A percentile compares a stretch with the other conserved stretches of the same genome.
Evolutionary conservation across 2,888 invertebrate species (phyloP).

Genomic region (Drosophila austrosaltans): DNA sequence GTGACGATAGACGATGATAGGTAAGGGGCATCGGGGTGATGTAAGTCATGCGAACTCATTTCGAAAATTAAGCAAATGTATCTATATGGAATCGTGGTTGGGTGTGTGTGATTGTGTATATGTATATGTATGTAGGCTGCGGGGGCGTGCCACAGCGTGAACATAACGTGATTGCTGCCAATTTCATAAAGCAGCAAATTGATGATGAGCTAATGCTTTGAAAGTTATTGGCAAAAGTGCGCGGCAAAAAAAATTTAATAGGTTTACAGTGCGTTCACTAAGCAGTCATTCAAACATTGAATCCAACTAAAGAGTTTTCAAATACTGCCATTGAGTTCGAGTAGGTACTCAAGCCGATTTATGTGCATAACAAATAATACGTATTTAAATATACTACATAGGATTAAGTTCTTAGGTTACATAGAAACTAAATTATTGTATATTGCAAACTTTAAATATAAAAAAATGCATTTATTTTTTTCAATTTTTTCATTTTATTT

Average conservation of each 20-base stretch:
- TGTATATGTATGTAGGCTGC: not conserved
- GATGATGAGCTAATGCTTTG: constrained; percentile 61
- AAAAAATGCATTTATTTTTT: no score
- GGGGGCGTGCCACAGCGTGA: constrained; percentile 41
- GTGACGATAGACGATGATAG: constrained; percentile 17
- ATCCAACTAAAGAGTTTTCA: not conserved
- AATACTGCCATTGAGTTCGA: not conserved
- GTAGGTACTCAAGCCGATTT: no score
- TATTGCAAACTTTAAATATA: no score
- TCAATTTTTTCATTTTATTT: no score
- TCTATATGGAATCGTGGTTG: constrained; percentile 24
- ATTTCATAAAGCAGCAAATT: constrained; percentile 62
- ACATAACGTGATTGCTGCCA: constrained; percentile 68
- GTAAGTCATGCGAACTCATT: constrained; percentile 59
- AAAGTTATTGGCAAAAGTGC: constrained; percentile 44
- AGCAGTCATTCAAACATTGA: constrained; percentile 7
- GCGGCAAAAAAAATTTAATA: constrained; percentile 39
- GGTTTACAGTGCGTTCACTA: constrained; percentile 36
- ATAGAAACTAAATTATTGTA: no score
- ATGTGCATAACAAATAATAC: no score
- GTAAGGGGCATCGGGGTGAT: not conserved
- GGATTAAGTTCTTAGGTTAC: no score
- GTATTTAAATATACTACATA: no score
- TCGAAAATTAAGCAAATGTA: constrained; percentile 61
- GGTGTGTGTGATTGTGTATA: constrained; percentile 25